Percentiles rank a stretch among this genome's conserved stretches.
Conservation (phyloP, 2,113 vertebrate genomes). For the Sorex araneus region DNA sequence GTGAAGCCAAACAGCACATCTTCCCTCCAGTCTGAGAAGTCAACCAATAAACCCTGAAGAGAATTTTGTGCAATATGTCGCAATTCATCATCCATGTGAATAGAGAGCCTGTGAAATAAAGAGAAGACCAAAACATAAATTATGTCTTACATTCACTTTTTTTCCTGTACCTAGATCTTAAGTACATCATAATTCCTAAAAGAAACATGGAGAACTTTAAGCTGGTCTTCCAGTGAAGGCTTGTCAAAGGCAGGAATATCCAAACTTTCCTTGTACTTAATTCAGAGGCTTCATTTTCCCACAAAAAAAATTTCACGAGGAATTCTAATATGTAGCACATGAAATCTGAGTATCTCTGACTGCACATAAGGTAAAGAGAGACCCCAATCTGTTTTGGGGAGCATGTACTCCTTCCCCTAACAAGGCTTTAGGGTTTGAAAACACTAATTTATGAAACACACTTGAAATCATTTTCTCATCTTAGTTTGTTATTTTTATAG, state of each 20-base stretch:
- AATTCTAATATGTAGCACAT: not conserved
- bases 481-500: conserved; percentile 8
- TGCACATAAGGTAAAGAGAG: not conserved
- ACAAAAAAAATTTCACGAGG: not conserved
- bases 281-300: not conserved
- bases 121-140: conserved; percentile 36
- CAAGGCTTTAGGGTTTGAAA: not conserved
- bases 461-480: not conserved
- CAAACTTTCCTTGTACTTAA: conserved; percentile 14
- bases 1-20: conserved; percentile 98
- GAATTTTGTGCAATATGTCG: conserved; percentile 99
- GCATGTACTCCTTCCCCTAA: not conserved
- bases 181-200: not conserved
- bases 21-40: conserved; percentile 98
- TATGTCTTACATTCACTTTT: not conserved
- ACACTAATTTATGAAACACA: not conserved
- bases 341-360: not conserved
- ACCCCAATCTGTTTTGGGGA: not conserved
- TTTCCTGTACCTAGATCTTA: not conserved
- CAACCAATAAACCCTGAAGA: conserved; percentile 97
- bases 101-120: conserved; percentile 92
- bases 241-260: not conserved
- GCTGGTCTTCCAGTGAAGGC: not conserved
- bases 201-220: not conserved
- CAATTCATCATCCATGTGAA: conserved; percentile 99